phyloP scores from a whole-genome alignment of 2,888 invertebrate species.

The Plagodis pulveraria region DNA sequence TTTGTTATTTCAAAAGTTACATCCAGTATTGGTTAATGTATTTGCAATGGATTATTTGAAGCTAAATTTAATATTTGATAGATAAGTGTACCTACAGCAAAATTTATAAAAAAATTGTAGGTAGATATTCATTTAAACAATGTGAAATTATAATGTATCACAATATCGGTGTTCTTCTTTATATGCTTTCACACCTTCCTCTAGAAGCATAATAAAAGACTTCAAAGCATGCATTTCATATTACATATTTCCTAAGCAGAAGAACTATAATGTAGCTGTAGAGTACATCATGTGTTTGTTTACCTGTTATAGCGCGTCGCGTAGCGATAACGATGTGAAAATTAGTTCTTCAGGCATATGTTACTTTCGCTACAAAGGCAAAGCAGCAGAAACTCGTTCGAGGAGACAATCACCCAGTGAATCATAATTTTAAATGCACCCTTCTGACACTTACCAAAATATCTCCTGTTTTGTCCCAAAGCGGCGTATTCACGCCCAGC shows the following conservation, averaged over 20 bases:
- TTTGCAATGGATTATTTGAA: no score
- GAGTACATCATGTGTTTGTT: conserved; percentile 24
- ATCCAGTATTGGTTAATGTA: no score
- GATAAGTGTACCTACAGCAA: no score
- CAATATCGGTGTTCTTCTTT: no score
- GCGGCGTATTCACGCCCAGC: conserved; percentile 57
- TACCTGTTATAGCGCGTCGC: conserved; percentile 24
- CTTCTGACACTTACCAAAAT: conserved; percentile 72
- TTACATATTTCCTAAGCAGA: background rate
- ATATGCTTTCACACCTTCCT: no score
- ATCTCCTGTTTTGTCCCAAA: conserved; percentile 57
- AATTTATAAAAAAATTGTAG: no score
- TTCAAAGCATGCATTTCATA: conserved; percentile 1
- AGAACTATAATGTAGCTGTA: conserved; percentile 1
- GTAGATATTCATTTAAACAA: no score
- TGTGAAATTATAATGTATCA: no score
- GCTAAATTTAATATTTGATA: no score
- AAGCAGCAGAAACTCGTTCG: conserved; percentile 30
- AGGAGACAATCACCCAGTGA: conserved; percentile 58
- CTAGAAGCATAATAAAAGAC: background rate
- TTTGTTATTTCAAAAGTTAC: no score
- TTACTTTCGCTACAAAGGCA: conserved; percentile 28
- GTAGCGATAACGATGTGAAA: conserved; percentile 18
- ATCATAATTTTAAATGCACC: conserved; percentile 64
- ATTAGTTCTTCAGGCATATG: conserved; percentile 22